These are phyloP conservation scores for Ormia ochracea DNA, from an alignment of 2,888 invertebrate genomes.

Conservation along the genomic window DNA sequence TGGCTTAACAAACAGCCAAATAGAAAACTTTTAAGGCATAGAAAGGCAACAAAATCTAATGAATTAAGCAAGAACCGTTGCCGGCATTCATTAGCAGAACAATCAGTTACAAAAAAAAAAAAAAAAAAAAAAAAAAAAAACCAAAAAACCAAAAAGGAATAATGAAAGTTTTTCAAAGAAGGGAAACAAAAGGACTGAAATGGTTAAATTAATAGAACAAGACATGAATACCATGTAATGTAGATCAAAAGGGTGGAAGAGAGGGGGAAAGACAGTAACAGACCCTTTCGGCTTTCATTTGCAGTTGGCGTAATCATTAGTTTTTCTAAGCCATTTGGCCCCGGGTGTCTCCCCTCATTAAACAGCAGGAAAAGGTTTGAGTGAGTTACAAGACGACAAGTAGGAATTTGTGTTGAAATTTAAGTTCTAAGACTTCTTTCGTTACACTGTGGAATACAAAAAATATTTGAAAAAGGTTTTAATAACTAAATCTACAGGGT, in stretches of 20 bases:
- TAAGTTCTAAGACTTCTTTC: no score
- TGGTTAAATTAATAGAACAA: conserved; percentile 12
- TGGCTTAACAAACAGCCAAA: not conserved
- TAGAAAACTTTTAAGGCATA: not conserved
- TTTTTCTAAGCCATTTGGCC: not conserved
- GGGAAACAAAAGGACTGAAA: conserved; percentile 18
- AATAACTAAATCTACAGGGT: no score
- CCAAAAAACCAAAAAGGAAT: no score
- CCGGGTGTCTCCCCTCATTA: conserved; percentile 34
- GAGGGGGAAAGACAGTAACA: no score
- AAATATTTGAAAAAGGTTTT: no score
- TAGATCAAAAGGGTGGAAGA: not conserved
- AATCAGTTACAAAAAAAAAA: not conserved
- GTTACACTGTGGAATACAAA: no score
- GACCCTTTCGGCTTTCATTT: conserved; percentile 22
- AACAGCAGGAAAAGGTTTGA: conserved; percentile 41
- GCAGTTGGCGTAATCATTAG: not conserved
- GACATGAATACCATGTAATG: not conserved
- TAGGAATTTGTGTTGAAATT: not conserved
- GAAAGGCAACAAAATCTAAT: conserved; percentile 2
- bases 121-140: not conserved
- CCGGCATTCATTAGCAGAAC: conserved; percentile 27
- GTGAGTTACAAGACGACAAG: conserved; percentile 8
- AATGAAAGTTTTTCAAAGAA: not conserved
- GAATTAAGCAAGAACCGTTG: conserved; percentile 27